A percentile compares a stretch with the other conserved stretches of the same genome.
Conservation (phyloP, 1,140 invertebrate genomes). For the Saccostrea glomerata region DNA sequence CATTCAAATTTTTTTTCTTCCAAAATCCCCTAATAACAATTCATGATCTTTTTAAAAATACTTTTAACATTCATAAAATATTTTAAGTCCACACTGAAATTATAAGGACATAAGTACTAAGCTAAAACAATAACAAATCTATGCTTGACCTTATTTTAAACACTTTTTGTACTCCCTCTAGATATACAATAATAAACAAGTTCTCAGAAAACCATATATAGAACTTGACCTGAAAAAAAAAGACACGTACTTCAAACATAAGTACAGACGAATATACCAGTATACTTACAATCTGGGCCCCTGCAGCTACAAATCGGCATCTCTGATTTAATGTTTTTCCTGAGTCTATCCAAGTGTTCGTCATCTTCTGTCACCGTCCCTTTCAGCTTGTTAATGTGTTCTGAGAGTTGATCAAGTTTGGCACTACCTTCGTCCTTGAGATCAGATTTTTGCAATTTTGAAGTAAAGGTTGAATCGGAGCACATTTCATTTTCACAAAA, state of each 20-base stretch:
- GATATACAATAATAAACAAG: not conserved
- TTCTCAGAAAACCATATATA: not conserved
- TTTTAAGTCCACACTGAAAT: no score
- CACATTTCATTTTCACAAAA: constrained; percentile 35
- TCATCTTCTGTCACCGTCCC: constrained; percentile 55
- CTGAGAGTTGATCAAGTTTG: constrained; percentile 48
- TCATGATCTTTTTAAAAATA: no score
- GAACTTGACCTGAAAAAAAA: not conserved
- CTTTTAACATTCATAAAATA: no score
- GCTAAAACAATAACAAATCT: no score
- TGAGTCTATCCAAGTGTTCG: constrained; percentile 60
- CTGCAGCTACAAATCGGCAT: constrained; percentile 68
- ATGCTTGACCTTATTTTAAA: not conserved
- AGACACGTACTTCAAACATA: no score
- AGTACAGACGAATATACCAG: not conserved
- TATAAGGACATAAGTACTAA: no score
- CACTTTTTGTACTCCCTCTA: not conserved
- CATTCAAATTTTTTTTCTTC: no score
- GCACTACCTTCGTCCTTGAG: constrained; percentile 1
- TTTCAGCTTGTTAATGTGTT: constrained; percentile 57
- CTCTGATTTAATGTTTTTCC: constrained; percentile 63
- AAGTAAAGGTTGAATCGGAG: not conserved
- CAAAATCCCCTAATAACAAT: no score
- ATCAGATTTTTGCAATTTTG: constrained; percentile 28
- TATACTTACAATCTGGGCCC: constrained; percentile 66